Evolutionary conservation across 2,888 invertebrate species (phyloP).

Genomic region (Ptycholaimellus sp.): DNA sequence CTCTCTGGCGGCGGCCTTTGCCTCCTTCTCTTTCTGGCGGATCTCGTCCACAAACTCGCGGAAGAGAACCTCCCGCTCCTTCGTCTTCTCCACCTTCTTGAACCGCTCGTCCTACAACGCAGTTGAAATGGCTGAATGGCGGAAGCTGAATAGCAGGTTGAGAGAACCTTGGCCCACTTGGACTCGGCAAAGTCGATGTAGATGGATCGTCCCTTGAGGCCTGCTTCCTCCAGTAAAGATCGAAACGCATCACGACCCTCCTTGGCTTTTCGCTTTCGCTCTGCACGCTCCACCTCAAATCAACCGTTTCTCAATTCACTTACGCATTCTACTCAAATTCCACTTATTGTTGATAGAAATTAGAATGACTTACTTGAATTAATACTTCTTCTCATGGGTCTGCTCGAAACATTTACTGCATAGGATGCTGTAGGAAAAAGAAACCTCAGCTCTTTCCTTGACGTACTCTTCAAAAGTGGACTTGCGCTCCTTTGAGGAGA

Average conservation of each 20-base stretch:
- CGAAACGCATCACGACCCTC: slow-evolving; percentile 72
- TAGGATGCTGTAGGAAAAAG: too few relatives aligned
- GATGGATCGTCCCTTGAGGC: slow-evolving; percentile 32
- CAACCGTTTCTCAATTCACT: too few relatives aligned
- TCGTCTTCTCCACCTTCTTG: slow-evolving; percentile 80
- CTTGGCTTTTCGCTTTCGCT: slow-evolving; percentile 73
- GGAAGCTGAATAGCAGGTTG: background rate
- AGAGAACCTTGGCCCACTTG: background rate
- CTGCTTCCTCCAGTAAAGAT: slow-evolving; percentile 62
- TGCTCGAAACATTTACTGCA: too few relatives aligned
- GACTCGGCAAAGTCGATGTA: background rate
- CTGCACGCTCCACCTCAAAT: slow-evolving; percentile 86
- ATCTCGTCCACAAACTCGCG: slow-evolving; percentile 81
- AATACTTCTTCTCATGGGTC: too few relatives aligned
- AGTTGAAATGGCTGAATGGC: slow-evolving; percentile 36
- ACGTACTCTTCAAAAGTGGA: slow-evolving; percentile 55
- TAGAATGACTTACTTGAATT: too few relatives aligned
- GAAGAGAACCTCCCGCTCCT: slow-evolving; percentile 71
- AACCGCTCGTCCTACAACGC: slow-evolving; percentile 91
- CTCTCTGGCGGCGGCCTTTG: slow-evolving; percentile 67
- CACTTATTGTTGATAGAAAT: too few relatives aligned
- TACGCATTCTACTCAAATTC: too few relatives aligned
- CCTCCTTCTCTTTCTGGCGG: slow-evolving; percentile 78
- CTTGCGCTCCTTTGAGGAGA: slow-evolving; percentile 83
- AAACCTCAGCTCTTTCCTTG: slow-evolving; percentile 83